Conservation (phyloP, 2,888 invertebrate genomes). For the Dicyrtomina minuta region DNA sequence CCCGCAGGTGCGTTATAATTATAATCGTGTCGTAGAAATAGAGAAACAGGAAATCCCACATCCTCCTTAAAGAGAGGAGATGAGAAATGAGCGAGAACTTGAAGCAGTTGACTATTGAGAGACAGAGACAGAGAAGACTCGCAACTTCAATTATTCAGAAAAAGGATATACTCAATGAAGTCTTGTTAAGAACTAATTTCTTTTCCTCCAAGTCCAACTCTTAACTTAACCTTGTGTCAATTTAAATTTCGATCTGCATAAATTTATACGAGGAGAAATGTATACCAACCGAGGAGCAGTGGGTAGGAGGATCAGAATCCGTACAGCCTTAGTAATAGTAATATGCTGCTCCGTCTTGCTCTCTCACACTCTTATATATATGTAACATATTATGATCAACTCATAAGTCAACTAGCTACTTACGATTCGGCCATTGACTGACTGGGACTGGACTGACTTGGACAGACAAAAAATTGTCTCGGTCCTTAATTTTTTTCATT, state of each 20-base stretch:
- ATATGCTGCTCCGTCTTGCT: too few species aligned
- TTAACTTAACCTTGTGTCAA: constrained; percentile 37
- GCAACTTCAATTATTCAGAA: constrained; percentile 34
- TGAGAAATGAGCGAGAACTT: constrained; percentile 8
- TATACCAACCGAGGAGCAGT: too few species aligned
- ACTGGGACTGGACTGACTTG: constrained; percentile 2
- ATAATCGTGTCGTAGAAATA: constrained; percentile 34
- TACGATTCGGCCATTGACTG: not conserved
- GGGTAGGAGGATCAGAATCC: too few species aligned
- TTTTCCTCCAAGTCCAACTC: constrained; percentile 27
- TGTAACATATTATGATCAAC: too few species aligned
- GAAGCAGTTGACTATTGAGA: too few species aligned
- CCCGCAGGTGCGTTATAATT: constrained; percentile 38
- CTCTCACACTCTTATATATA: constrained; percentile 13
- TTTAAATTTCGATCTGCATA: constrained; percentile 22
- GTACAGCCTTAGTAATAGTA: too few species aligned
- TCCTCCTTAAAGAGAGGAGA: constrained; percentile 45
- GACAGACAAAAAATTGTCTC: constrained; percentile 1
- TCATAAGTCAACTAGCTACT: not conserved
- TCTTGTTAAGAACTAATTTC: constrained; percentile 34
- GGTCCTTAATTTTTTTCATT: too few species aligned
- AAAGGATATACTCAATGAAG: constrained; percentile 36
- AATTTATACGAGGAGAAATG: constrained; percentile 1
- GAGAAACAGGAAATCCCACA: constrained; percentile 52
- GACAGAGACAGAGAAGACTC: constrained; percentile 1